These are phyloP conservation scores for Drepana arcuata DNA, from an alignment of 1,140 invertebrate species.

Conservation along the genomic window DNA sequence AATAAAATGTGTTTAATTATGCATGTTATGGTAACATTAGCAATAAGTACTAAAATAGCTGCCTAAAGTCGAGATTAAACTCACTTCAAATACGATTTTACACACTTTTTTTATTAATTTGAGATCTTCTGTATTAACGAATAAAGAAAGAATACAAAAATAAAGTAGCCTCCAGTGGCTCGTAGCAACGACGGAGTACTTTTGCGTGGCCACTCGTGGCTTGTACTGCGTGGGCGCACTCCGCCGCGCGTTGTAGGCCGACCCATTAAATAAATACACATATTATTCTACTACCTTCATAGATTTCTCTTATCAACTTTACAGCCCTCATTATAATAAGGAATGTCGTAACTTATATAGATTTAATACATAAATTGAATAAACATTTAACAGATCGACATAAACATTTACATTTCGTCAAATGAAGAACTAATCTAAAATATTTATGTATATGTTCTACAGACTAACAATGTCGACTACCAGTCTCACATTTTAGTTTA, in stretches of 20 bases:
- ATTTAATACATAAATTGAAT: conserved; percentile 47
- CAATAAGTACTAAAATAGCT: conserved; percentile 28
- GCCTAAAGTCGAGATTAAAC: conserved; percentile 28
- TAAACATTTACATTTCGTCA: conserved; percentile 47
- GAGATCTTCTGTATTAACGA: too few relatives aligned
- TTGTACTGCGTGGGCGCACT: too few relatives aligned
- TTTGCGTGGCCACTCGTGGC: too few relatives aligned
- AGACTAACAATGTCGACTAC: conserved; percentile 68
- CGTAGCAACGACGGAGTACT: too few relatives aligned
- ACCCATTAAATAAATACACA: conserved; percentile 46
- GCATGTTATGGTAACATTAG: conserved; percentile 12
- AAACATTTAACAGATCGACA: conserved; percentile 51
- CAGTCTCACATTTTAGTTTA: conserved; percentile 70
- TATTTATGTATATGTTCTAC: conserved; percentile 64
- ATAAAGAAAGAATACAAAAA: too few relatives aligned
- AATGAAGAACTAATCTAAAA: conserved; percentile 60
- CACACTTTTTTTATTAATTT: too few relatives aligned
- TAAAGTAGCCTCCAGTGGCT: too few relatives aligned
- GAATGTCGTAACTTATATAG: conserved; percentile 49
- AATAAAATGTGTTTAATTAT: conserved; percentile 9
- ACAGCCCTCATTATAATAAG: conserved; percentile 57
- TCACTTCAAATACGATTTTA: too few relatives aligned
- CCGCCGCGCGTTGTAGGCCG: conserved; percentile 37
- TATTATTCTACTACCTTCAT: conserved; percentile 29
- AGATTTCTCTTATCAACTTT: conserved; percentile 49